Conservation (phyloP, 2,888 invertebrate species). For the Brassicogethes aeneus region DNA sequence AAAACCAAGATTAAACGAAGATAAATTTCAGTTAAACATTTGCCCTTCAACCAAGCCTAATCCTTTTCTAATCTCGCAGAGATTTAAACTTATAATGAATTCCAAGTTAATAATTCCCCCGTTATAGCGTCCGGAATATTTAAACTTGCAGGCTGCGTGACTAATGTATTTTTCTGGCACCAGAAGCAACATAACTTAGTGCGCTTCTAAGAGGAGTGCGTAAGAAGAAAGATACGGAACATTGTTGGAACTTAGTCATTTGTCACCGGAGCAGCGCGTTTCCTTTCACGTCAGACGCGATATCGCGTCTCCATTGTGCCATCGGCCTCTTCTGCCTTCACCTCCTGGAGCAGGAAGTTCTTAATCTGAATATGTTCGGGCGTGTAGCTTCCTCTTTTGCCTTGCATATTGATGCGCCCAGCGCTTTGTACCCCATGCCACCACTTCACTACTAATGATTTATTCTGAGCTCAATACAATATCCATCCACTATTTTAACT, state of each 20-base stretch:
- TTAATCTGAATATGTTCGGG: conserved; percentile 16
- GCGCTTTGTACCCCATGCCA: not conserved
- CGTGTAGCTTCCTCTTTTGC: conserved; percentile 6
- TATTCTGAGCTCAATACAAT: not conserved
- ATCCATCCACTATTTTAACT: too few relatives aligned
- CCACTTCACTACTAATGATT: not conserved
- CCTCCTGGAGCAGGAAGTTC: conserved; percentile 15
- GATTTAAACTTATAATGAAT: not conserved
- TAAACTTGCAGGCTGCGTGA: not conserved
- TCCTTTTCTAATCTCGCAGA: conserved; percentile 1
- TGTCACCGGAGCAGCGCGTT: conserved; percentile 20
- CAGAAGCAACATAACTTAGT: not conserved
- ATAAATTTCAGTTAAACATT: too few relatives aligned
- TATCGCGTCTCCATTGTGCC: conserved; percentile 15
- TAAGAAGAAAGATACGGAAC: not conserved
- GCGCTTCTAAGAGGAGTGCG: not conserved
- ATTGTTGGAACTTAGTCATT: conserved; percentile 19
- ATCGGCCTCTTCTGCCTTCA: conserved; percentile 12
- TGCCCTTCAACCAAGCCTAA: too few relatives aligned
- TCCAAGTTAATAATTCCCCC: not conserved
- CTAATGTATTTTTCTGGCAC: not conserved
- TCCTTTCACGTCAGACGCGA: conserved; percentile 20
- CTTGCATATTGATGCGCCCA: not conserved
- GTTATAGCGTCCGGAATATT: not conserved
- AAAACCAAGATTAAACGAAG: too few relatives aligned